Evolutionary conservation across 2,113 vertebrate genomes (phyloP).

Genomic region (Hydrochoerus hydrochaeris): DNA sequence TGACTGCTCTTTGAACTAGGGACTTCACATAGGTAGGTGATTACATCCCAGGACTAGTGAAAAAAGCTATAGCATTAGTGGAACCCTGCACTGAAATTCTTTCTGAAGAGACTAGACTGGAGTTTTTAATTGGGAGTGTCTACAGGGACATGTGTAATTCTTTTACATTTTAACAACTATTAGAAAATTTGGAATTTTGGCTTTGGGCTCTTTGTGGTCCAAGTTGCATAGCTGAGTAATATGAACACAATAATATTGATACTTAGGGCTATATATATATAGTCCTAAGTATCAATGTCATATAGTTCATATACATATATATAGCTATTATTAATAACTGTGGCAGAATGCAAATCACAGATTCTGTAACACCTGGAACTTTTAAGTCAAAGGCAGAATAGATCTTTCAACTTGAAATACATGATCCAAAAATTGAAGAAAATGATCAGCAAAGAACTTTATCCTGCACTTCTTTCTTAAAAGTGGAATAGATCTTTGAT

Average conservation of each 20-base stretch:
- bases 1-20: too few species aligned
- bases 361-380: not conserved
- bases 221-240: not conserved
- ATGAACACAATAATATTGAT: not conserved
- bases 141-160: not conserved
- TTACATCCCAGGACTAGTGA: not conserved
- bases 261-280: not conserved
- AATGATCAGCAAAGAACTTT: not conserved
- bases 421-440: not conserved
- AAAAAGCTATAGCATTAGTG: not conserved
- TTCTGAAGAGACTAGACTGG: not conserved
- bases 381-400: not conserved
- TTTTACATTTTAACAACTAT: not conserved
- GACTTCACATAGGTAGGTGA: not conserved
- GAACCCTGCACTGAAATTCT: not conserved
- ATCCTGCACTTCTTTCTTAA: not conserved
- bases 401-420: not conserved
- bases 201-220: not conserved
- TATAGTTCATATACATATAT: too few species aligned
- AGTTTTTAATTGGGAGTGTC: not conserved
- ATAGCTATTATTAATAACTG: not conserved
- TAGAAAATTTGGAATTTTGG: not conserved
- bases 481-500: not conserved
- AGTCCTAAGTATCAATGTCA: too few species aligned
- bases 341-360: not conserved